phyloP scores from a whole-genome alignment of 2,797 vertebrate genomes.

The Rousettus madagascariensis region DNA sequence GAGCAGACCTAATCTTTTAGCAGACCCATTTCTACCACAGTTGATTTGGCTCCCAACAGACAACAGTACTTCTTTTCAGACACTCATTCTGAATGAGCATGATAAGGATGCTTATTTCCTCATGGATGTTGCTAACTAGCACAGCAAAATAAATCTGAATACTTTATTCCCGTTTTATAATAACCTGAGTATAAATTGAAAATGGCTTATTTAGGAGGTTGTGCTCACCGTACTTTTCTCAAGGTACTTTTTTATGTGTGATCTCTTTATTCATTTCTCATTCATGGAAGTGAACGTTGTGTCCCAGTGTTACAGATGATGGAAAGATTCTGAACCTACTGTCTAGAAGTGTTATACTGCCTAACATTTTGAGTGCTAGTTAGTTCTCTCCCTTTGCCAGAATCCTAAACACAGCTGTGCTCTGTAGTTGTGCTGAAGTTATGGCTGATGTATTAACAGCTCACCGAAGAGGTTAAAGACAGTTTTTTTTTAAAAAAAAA shows the following conservation, averaged over 20 bases:
- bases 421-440: neutral
- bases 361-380: neutral
- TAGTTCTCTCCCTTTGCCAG: neutral
- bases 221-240: neutral
- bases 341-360: neutral
- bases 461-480: neutral
- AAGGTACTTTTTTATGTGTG: neutral
- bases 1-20: neutral
- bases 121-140: neutral
- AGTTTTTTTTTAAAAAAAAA: neutral
- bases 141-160: neutral
- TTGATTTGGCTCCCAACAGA: neutral
- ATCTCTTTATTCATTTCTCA: neutral
- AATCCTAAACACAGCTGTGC: neutral
- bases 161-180: neutral
- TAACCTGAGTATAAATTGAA: neutral
- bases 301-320: neutral
- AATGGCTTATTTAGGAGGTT: neutral
- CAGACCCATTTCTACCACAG: neutral
- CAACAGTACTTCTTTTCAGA: slow-evolving; percentile 44
- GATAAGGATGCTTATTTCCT: neutral
- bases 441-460: neutral
- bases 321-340: neutral
- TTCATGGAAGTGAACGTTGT: neutral
- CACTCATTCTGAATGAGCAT: neutral